phyloP scores from a whole-genome alignment of 2,888 invertebrate genomes.

The Chrysotoxum bicinctum region DNA sequence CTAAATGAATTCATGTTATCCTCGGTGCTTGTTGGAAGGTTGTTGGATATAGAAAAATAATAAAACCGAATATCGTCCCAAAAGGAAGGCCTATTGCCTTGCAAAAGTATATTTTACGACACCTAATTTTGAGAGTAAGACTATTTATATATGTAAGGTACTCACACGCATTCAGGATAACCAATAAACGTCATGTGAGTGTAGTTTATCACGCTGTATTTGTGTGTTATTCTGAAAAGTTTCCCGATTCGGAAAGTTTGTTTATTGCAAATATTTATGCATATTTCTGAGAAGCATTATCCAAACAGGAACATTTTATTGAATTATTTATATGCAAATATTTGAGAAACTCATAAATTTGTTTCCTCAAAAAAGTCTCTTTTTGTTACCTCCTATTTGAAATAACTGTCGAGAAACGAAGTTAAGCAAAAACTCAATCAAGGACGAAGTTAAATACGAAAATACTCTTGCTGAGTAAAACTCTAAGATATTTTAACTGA shows the following conservation, averaged over 20 bases:
- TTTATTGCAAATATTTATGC: slow-evolving; percentile 23
- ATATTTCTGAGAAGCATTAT: not conserved
- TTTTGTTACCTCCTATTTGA: not conserved
- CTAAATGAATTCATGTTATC: slow-evolving; percentile 6
- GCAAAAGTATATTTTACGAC: slow-evolving; percentile 7
- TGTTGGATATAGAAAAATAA: slow-evolving; percentile 7
- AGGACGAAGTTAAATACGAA: slow-evolving; percentile 1
- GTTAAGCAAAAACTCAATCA: slow-evolving; percentile 2
- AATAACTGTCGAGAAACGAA: not conserved
- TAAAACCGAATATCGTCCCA: not conserved
- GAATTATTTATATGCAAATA: slow-evolving; percentile 58
- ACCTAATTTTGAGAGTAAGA: not conserved
- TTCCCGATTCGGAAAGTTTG: not conserved
- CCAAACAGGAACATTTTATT: slow-evolving; percentile 39
- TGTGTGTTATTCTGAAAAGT: not conserved
- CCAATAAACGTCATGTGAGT: not conserved
- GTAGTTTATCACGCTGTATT: not conserved
- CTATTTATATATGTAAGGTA: not conserved
- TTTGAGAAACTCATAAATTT: slow-evolving; percentile 47
- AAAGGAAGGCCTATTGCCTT: slow-evolving; percentile 2
- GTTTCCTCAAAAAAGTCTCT: slow-evolving; percentile 15
- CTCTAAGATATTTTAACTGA: not conserved
- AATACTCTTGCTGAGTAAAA: not conserved
- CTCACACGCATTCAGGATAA: not conserved
- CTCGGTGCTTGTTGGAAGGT: not conserved